phyloP scores from a whole-genome alignment of 2,797 vertebrate genomes.

The Enteromius viviparus region DNA sequence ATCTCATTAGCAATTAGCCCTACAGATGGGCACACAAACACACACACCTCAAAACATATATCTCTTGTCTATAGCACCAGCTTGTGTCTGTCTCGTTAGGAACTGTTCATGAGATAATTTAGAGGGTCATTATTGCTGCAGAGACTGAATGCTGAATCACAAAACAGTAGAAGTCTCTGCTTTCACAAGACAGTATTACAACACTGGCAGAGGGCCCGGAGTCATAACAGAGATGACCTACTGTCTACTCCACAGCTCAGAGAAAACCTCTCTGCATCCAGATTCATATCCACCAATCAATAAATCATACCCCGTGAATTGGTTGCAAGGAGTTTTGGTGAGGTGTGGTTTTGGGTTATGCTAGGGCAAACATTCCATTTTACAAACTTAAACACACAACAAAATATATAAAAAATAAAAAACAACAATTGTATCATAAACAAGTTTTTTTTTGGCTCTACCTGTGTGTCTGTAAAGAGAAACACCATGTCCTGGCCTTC shows the following conservation, averaged over 20 bases:
- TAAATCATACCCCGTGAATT: conserved; percentile 21
- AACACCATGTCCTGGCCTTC: conserved; percentile 87
- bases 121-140: conserved; percentile 23
- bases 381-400: background rate
- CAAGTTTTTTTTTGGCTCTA: conserved; percentile 55
- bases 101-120: conserved; percentile 25
- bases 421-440: background rate
- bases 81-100: conserved; percentile 8
- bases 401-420: background rate
- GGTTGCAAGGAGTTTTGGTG: background rate
- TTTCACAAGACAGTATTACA: conserved; percentile 32
- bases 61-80: conserved; percentile 6
- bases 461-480: conserved; percentile 91
- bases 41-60: background rate
- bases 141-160: conserved; percentile 28
- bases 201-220: conserved; percentile 19
- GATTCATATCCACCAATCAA: conserved; percentile 7
- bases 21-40: conserved; percentile 5
- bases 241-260: background rate
- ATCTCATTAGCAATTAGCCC: conserved; percentile 15
- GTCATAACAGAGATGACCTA: conserved; percentile 39
- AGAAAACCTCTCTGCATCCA: conserved; percentile 14
- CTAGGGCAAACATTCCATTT: background rate
- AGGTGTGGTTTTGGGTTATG: background rate
- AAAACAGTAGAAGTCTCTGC: conserved; percentile 13